Base-by-base conservation (phyloP, 2,888 invertebrate genomes). In the Alsophila aescularia region DNA sequence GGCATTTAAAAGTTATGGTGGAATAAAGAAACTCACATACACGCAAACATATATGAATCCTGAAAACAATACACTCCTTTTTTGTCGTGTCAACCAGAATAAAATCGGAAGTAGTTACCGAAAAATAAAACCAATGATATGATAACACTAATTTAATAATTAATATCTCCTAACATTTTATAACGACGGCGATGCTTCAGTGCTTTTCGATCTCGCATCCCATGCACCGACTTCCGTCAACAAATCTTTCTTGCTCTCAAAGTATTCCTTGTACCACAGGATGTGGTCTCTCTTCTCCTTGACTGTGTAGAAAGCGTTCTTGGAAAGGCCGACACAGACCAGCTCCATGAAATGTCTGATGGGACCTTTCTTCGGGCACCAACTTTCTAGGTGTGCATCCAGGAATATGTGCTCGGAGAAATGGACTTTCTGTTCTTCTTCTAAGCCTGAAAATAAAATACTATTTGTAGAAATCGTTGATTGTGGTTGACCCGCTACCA, bases 331-430 rank as follows among this genome's bases (percentile, higher is more conserved):
- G 0, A 96, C 94, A 67, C 96, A 96, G 0, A 99, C 98, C 5
- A 99, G 92, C 75, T 99, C 98, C 99, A 99, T 99, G 81, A 98
- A 99, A 83, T 99, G 97, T 6, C 98, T 93, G 63, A 99, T 93
- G 0, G 99, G 99, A 0, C 99, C 99, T 67, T 93, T 94, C 39
- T 90, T 93, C 0, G 99, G 99, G 79, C 99, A 99, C 96, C 98
- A 98, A 0, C 93, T 94, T 70, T 96, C 95, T 12, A 99, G 90
- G 77, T 97, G 95, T 12, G 94, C 91, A 59, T 99, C 98, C 9
- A 99, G 89, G 84, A 99, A 98, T 18, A 99, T 94, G 79, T 99
- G 99, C 66, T 99, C 98, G 0, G 97, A 95, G 82, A 99, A 99
- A 67, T 96, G 95, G 0, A 94, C 94, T 10, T 93, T 87, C 59